Evolutionary conservation across 2,888 invertebrate genomes (phyloP).

Genomic region (Euproctis similis): DNA sequence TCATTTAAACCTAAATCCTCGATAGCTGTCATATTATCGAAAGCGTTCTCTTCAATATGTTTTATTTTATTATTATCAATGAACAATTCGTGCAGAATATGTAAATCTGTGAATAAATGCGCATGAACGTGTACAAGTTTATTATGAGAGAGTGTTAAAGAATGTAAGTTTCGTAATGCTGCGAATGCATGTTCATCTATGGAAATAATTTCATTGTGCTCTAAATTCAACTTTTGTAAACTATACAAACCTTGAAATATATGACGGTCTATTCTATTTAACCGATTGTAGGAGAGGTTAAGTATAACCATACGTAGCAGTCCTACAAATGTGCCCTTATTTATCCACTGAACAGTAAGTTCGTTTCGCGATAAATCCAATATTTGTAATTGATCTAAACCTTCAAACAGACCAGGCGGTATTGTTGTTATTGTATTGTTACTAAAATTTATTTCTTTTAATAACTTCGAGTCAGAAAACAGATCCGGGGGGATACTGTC

Average conservation of each 20-base stretch:
- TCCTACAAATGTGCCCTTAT: slow-evolving; percentile 83
- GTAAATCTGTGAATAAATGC: slow-evolving; percentile 81
- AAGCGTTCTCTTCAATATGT: slow-evolving; percentile 80
- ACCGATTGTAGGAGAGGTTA: slow-evolving; percentile 82
- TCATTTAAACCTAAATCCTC: slow-evolving; percentile 84
- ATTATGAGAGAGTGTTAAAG: slow-evolving; percentile 83
- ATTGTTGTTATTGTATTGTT: slow-evolving; percentile 86
- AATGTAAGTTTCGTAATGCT: slow-evolving; percentile 84
- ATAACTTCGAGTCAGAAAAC: slow-evolving; percentile 79
- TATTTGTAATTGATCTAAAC: slow-evolving; percentile 81
- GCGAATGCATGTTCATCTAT: slow-evolving; percentile 85
- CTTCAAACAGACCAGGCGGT: slow-evolving; percentile 82
- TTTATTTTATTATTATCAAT: slow-evolving; percentile 84
- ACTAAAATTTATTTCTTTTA: slow-evolving; percentile 81
- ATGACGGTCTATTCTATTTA: slow-evolving; percentile 80
- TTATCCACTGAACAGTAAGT: slow-evolving; percentile 84
- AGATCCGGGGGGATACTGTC: slow-evolving; percentile 84
- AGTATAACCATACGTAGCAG: slow-evolving; percentile 83
- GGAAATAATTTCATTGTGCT: slow-evolving; percentile 80
- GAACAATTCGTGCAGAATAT: slow-evolving; percentile 82
- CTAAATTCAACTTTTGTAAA: slow-evolving; percentile 84
- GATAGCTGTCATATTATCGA: slow-evolving; percentile 85
- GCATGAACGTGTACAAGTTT: slow-evolving; percentile 79
- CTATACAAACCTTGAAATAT: slow-evolving; percentile 84
- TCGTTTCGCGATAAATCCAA: slow-evolving; percentile 84